phyloP scores from a whole-genome alignment of 2,797 vertebrate species.

The Rhyacichthys aspro region DNA sequence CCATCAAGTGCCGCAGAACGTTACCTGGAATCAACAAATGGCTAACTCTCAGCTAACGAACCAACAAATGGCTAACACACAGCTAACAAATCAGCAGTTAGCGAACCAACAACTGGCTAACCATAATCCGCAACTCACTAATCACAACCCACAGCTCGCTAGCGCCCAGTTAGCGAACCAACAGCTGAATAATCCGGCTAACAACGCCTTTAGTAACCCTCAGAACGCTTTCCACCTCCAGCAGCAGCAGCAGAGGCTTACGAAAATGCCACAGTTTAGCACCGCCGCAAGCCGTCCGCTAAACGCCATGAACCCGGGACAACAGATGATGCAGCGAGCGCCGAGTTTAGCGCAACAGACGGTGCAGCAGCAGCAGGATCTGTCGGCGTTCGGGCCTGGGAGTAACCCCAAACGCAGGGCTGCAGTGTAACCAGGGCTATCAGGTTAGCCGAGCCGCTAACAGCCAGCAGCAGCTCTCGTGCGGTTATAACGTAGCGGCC shows the following conservation, averaged over 20 bases:
- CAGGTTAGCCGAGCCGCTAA: conserved; percentile 85
- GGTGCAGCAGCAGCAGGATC: conserved; percentile 78
- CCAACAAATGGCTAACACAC: too few species aligned
- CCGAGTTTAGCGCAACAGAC: conserved; percentile 70
- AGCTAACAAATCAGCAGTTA: too few species aligned
- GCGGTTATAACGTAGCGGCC: conserved; percentile 85
- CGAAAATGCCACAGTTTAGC: conserved; percentile 84
- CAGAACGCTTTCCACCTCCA: conserved; percentile 88
- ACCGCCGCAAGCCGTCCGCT: conserved; percentile 83
- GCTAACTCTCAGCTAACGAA: too few species aligned
- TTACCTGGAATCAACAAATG: conserved; percentile 84
- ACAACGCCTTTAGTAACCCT: conserved; percentile 78
- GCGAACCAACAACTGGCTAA: background rate
- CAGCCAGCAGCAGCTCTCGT: conserved; percentile 84
- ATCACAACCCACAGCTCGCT: conserved; percentile 69
- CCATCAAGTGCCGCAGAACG: conserved; percentile 76
- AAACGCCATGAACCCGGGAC: conserved; percentile 82
- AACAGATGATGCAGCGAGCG: conserved; percentile 83
- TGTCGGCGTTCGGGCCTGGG: conserved; percentile 84
- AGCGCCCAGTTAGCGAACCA: background rate
- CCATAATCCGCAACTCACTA: conserved; percentile 59
- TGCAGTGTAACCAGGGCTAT: conserved; percentile 92
- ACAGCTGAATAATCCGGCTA: conserved; percentile 28
- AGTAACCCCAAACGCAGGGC: conserved; percentile 74
- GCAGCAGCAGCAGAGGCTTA: conserved; percentile 82